phyloP scores from a whole-genome alignment of 2,113 vertebrate genomes.

The Mola mola region DNA sequence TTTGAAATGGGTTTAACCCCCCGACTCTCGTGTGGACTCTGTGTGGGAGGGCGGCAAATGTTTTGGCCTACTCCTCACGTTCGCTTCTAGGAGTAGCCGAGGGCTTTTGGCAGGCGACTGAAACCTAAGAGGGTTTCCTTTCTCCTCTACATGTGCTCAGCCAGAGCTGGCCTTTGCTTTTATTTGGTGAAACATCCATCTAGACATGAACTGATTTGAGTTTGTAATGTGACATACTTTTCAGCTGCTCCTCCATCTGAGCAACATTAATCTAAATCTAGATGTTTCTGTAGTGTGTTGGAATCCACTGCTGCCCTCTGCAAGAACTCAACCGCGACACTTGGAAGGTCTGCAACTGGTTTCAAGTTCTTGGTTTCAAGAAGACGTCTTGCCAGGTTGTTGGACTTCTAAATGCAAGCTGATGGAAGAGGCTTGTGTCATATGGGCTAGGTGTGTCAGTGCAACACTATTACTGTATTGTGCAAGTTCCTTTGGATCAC shows the following conservation, averaged over 20 bases:
- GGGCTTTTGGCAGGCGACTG: conserved; percentile 56
- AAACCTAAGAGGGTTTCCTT: conserved; percentile 66
- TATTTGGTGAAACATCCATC: conserved; percentile 50
- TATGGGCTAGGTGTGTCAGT: conserved; percentile 37
- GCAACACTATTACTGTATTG: conserved; percentile 21
- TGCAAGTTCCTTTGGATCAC: conserved; percentile 39
- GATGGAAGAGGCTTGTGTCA: conserved; percentile 23
- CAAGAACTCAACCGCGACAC: not conserved
- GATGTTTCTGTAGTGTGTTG: not conserved
- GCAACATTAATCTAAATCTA: conserved; percentile 18
- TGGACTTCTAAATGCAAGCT: conserved; percentile 23
- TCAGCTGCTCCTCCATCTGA: conserved; percentile 44
- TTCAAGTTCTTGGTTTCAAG: conserved; percentile 22
- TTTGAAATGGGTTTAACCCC: conserved; percentile 80
- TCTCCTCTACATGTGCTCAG: conserved; percentile 36
- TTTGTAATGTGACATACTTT: conserved; percentile 37
- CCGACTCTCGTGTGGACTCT: conserved; percentile 47
- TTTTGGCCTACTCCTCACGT: conserved; percentile 73
- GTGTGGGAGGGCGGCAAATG: conserved; percentile 63
- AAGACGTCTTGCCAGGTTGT: conserved; percentile 10
- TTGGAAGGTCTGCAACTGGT: conserved; percentile 24
- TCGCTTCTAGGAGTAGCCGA: conserved; percentile 30
- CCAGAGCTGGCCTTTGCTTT: conserved; percentile 26
- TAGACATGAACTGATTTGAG: conserved; percentile 37
- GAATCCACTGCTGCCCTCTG: not conserved